Evolutionary conservation across 2,113 vertebrate genomes (phyloP), one percentile per base, ranked within the genome.

Genomic region (Panurus biarmicus): DNA sequence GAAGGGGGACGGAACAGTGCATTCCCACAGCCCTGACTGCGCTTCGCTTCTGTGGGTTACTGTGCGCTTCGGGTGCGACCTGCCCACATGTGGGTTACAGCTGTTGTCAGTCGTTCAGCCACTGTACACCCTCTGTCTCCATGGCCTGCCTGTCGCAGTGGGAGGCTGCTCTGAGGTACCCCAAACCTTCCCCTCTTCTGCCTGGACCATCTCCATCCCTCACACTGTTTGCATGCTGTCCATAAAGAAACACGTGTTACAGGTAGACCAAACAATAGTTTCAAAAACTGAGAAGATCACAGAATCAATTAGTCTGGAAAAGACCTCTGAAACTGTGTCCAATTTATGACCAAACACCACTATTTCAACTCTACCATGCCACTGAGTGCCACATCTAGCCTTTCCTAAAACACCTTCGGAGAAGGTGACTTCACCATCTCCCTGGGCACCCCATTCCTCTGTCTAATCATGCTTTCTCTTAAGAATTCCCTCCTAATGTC

Each of bases 1-100:
- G n/a, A 14, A 5, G 5, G 11, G 10, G 10, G 16, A 3, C 0
- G 22, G 11, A 4, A 11, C 8, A 1, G 8, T 3, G 5, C 5
- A 3, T 14, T 6, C 4, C 11, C 1, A 1, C 3, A 15, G 12
- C 3, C 2, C 1, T 2, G 21, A 6, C 10, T 6, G 2, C 5
- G 13, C 10, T 9, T 8, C 20, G 0, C 0, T 9, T 26, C 7
- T 24, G 31, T 6, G 4, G 33, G 2, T 33, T 14, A 4, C 6
- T 4, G 20, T 7, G 26, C 28, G 11, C 3, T 3, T 11, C 11
- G 1, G 23, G 2, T 2, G 22, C 9, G 29, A 42, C 1, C 17
- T 24, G 38, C 13, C 14, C 17, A 0, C 15, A 0, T 4, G 31
- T 4, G 6, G 12, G 2, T 29, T 3, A 6, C 5, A 5, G 42